Evolutionary conservation across 2,888 invertebrate species (phyloP).

Genomic region (Drosophila greeni): DNA sequence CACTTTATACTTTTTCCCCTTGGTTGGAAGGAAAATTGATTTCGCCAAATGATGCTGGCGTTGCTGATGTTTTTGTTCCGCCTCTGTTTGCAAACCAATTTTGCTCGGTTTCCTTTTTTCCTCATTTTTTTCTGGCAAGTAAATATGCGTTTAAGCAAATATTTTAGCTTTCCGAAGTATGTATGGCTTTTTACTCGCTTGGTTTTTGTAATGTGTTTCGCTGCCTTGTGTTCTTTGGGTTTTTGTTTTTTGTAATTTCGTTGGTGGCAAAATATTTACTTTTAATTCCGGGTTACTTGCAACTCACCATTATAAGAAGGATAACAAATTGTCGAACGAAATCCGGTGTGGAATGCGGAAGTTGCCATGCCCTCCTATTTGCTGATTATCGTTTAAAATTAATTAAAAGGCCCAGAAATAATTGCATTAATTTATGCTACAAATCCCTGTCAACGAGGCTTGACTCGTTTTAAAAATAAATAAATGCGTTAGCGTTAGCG

Average conservation of each 20-base stretch:
- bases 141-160: conserved; percentile 70
- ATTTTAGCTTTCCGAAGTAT: conserved; percentile 61
- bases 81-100: conserved; percentile 63
- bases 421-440: background rate
- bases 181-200: conserved; percentile 34
- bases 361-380: background rate
- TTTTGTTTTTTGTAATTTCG: conserved; percentile 25
- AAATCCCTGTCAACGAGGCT: conserved; percentile 4
- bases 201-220: conserved; percentile 16
- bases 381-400: background rate
- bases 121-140: conserved; percentile 44
- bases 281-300: conserved; percentile 65
- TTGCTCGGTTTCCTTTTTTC: conserved; percentile 49
- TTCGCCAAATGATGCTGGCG: conserved; percentile 50
- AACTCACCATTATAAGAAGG: conserved; percentile 51
- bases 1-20: conserved; percentile 47
- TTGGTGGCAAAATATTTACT: conserved; percentile 61
- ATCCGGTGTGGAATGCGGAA: background rate
- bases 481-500: background rate
- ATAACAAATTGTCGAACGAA: conserved; percentile 40
- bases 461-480: conserved; percentile 2
- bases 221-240: conserved; percentile 2
- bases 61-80: conserved; percentile 50
- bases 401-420: background rate
- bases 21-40: conserved; percentile 57